phyloP scores from a whole-genome alignment of 1,140 invertebrate genomes.

The Anastrepha obliqua region DNA sequence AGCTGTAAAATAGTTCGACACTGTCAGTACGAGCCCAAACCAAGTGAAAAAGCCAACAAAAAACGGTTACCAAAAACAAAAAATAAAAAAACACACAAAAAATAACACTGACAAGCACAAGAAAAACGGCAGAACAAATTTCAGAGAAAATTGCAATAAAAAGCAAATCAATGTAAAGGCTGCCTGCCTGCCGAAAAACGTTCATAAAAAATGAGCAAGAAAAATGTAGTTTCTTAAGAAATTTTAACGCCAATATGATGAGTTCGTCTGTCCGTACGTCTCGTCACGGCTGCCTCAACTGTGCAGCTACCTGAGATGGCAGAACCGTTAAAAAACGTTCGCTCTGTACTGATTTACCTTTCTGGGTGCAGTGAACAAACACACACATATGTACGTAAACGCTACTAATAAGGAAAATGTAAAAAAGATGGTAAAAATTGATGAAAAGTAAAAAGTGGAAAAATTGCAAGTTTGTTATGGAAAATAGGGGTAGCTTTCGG shows the following conservation, averaged over 20 bases:
- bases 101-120: background rate
- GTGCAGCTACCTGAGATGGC: slow-evolving; percentile 27
- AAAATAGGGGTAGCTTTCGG: slow-evolving; percentile 48
- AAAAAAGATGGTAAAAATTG: slow-evolving; percentile 21
- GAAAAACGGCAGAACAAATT: slow-evolving; percentile 42
- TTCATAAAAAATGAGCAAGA: slow-evolving; percentile 40
- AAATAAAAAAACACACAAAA: slow-evolving; percentile 19
- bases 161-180: slow-evolving; percentile 47
- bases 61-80: slow-evolving; percentile 24
- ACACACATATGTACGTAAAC: background rate
- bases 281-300: background rate
- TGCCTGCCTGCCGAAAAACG: slow-evolving; percentile 8
- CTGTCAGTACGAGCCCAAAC: background rate
- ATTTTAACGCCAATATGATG: slow-evolving; percentile 49
- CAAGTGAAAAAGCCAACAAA: slow-evolving; percentile 18
- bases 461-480: slow-evolving; percentile 33
- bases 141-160: slow-evolving; percentile 51
- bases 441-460: slow-evolving; percentile 8
- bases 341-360: background rate
- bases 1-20: slow-evolving; percentile 16
- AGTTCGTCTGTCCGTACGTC: background rate
- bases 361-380: background rate
- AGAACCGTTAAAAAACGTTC: slow-evolving; percentile 48
- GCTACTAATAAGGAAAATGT: slow-evolving; percentile 22
- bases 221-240: slow-evolving; percentile 45